Percentiles rank a stretch among this genome's conserved stretches.
Conservation (phyloP, 2,113 vertebrate species). For the Noturus placidus region DNA sequence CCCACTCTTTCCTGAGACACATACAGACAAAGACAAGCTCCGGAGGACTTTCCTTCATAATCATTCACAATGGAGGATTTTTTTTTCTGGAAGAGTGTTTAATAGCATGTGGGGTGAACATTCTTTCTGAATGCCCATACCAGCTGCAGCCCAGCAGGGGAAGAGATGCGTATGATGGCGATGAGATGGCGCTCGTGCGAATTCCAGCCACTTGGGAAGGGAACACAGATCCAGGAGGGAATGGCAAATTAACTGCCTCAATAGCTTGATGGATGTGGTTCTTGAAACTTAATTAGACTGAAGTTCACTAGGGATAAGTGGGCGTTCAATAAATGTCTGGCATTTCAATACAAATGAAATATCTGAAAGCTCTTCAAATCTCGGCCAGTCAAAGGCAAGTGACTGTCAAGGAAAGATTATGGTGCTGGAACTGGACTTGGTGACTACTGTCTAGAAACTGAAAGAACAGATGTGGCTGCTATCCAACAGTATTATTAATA, state of each 20-base stretch:
- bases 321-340: slow-evolving; percentile 73
- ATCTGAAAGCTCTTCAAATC: slow-evolving; percentile 67
- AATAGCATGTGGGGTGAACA: slow-evolving; percentile 47
- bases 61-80: slow-evolving; percentile 32
- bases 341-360: slow-evolving; percentile 66
- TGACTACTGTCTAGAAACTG: not conserved
- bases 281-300: slow-evolving; percentile 77
- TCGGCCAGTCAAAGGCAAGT: slow-evolving; percentile 47
- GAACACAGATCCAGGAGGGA: slow-evolving; percentile 61
- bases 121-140: slow-evolving; percentile 34
- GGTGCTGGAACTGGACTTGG: slow-evolving; percentile 33
- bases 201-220: slow-evolving; percentile 55
- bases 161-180: slow-evolving; percentile 41
- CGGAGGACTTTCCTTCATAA: slow-evolving; percentile 38
- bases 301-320: slow-evolving; percentile 74
- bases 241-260: slow-evolving; percentile 70
- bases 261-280: slow-evolving; percentile 75
- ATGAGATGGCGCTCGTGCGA: slow-evolving; percentile 43
- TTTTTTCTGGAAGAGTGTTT: slow-evolving; percentile 49
- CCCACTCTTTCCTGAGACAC: slow-evolving; percentile 24
- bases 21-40: slow-evolving; percentile 38
- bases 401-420: slow-evolving; percentile 49
- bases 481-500: slow-evolving; percentile 6
- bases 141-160: slow-evolving; percentile 48
- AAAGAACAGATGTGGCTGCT: not conserved